Percentiles rank a stretch among this genome's conserved stretches.
Conservation (phyloP, 2,113 vertebrate genomes). For the Colinus virginianus region DNA sequence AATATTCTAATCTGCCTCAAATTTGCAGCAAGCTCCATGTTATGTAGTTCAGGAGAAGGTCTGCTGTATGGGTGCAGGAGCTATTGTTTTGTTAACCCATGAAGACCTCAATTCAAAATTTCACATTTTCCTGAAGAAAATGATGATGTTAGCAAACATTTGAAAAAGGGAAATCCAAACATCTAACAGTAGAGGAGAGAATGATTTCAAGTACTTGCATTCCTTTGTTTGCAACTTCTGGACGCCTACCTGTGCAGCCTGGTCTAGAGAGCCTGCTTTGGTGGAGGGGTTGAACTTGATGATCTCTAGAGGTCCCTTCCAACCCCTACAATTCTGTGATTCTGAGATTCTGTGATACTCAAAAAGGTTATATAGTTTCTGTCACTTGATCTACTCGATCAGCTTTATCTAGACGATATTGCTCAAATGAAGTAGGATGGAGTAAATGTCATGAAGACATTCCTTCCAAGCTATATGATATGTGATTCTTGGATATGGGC, state of each 20-base stretch:
- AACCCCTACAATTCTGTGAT: too few relatives aligned
- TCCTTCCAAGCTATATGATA: neutral
- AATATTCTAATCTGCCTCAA: neutral
- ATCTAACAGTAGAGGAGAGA: neutral
- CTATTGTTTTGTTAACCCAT: neutral
- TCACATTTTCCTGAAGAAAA: neutral
- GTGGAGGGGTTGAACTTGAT: too few relatives aligned
- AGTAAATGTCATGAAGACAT: neutral
- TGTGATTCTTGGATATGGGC: neutral
- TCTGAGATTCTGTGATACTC: neutral
- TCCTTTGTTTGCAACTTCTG: neutral
- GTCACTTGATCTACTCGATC: neutral
- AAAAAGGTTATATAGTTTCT: neutral
- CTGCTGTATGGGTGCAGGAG: neutral
- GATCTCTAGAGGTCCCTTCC: too few relatives aligned
- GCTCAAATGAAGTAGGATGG: neutral
- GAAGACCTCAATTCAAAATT: neutral
- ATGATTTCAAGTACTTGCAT: neutral
- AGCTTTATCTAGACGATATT: neutral
- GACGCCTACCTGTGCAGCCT: neutral
- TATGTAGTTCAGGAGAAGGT: neutral
- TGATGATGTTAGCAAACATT: neutral
- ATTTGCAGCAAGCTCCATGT: neutral
- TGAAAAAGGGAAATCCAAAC: neutral
- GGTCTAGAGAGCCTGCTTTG: too few relatives aligned